phyloP scores from a whole-genome alignment of 2,888 invertebrate species.

The Orgyia antiqua region DNA sequence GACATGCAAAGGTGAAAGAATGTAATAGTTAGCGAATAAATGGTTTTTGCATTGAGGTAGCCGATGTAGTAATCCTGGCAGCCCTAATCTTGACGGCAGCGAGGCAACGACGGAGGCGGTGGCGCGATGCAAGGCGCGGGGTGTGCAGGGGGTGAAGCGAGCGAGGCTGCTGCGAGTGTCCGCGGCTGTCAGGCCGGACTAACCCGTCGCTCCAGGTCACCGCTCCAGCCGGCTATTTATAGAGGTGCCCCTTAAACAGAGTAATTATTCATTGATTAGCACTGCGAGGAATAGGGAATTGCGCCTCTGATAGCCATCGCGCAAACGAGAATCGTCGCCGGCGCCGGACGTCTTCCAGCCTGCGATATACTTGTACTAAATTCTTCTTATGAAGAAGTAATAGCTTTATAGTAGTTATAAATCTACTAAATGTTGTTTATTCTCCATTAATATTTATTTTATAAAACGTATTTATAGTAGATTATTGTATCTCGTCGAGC shows the following conservation, averaged over 20 bases:
- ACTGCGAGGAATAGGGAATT: slow-evolving; percentile 77
- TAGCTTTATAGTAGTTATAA: too few relatives aligned
- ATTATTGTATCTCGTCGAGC: too few relatives aligned
- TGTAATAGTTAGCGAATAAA: too few relatives aligned
- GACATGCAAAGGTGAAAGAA: too few relatives aligned
- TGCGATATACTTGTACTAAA: slow-evolving; percentile 20
- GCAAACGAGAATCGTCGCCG: slow-evolving; percentile 70
- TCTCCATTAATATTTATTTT: slow-evolving; percentile 7
- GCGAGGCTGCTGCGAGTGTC: slow-evolving; percentile 65
- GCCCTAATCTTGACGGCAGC: slow-evolving; percentile 16
- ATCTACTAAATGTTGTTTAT: not conserved
- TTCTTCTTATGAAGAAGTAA: slow-evolving; percentile 22
- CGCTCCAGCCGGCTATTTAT: slow-evolving; percentile 78
- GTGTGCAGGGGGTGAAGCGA: slow-evolving; percentile 28
- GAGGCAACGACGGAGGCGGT: slow-evolving; percentile 20
- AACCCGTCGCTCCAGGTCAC: slow-evolving; percentile 78
- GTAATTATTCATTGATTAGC: slow-evolving; percentile 79
- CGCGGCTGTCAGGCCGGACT: slow-evolving; percentile 74
- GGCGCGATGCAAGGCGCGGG: slow-evolving; percentile 24
- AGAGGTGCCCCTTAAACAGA: slow-evolving; percentile 78
- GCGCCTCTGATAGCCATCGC: slow-evolving; percentile 76
- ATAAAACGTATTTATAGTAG: too few relatives aligned
- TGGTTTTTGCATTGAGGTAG: too few relatives aligned
- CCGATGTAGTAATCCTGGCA: slow-evolving; percentile 16
- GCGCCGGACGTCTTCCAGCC: slow-evolving; percentile 52